phyloP scores from a whole-genome alignment of 1,140 invertebrate genomes.

The Globodera ellingtonae region DNA sequence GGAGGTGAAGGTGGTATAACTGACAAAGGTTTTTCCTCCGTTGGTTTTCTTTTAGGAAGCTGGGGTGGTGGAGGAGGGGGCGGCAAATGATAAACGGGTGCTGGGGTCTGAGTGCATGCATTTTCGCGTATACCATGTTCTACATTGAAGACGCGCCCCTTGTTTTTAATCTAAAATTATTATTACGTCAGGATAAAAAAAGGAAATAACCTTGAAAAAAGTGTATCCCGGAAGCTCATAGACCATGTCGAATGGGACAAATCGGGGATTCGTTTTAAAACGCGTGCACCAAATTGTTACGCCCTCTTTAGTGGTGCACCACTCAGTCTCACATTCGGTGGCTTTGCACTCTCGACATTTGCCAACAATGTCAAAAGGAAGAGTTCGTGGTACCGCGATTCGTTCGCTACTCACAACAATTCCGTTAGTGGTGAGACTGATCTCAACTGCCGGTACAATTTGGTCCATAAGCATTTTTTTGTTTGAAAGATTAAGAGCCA shows the following conservation, averaged over 20 bases:
- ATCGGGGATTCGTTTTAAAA: too few species aligned
- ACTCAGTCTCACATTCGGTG: slow-evolving; percentile 1
- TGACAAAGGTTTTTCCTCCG: too few species aligned
- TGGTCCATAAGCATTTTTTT: background rate
- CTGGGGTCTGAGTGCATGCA: background rate
- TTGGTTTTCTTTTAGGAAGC: background rate
- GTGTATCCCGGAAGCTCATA: slow-evolving; percentile 1
- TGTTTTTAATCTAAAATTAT: background rate
- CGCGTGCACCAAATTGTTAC: background rate
- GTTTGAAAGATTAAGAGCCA: background rate
- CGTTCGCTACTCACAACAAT: background rate
- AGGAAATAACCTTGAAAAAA: background rate
- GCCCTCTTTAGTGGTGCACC: background rate
- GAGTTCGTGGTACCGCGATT: background rate
- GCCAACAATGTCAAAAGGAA: slow-evolving; percentile 6
- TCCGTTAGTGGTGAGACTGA: background rate
- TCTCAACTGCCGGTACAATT: background rate
- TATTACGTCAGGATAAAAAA: background rate
- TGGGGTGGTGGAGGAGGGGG: background rate
- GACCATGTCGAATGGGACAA: too few species aligned
- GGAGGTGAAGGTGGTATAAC: background rate
- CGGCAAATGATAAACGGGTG: background rate
- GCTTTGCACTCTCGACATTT: slow-evolving; percentile 4
- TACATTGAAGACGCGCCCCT: slow-evolving; percentile 5
- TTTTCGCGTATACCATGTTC: background rate